Base-by-base conservation (phyloP, 2,888 invertebrate species). In the Diadromus collaris region DNA sequence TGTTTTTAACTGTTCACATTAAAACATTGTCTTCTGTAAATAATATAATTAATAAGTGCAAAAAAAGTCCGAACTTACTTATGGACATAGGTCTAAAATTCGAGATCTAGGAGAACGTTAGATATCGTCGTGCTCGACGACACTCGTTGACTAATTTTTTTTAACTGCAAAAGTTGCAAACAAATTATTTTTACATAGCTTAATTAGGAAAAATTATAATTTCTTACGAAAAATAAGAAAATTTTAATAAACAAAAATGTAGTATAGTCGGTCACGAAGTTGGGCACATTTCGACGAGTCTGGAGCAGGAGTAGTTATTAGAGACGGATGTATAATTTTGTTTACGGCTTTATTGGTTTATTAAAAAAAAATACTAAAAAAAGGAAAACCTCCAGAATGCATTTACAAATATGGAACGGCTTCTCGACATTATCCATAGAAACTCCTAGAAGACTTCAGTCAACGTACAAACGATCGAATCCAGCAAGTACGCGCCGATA, bases 311-410 rank as follows among this genome's bases (percentile, higher is more conserved):
- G 29, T 13, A 56, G 29, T n/a, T 5, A 56, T 56, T 29, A 27
- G 29, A 27, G 27, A 16, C 56, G n/a, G 29, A 56, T 56, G 6
- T 29, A n/a, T 27, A 27, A 27, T 16, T 29, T 21, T 13, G 5
- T 51, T 67, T 38, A 51, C 38, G 32, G 21, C 65, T 65, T 65
- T 21, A 54, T 34, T 51, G 51, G 67, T 67, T 67, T 67, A 67
- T 69, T 46, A 44, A 41, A 69, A 38, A 69, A 69, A n/a, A 13
- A 54, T 7, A 64, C 27, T 34, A 6, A n/a, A 44, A 27, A 41
- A 56, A 54, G 41, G 10, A 56, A 21, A 58, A 46, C 32, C 58
- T 38, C 56, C 21, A 16, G 19, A 46, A 71, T 71, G 38, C 48
- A 71, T 63, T 63, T 54, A 51, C 54, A 38, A 51, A 29, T 63